phyloP scores from a whole-genome alignment of 92 coral and sea anemone species.

The Meandrina meandrites region DNA sequence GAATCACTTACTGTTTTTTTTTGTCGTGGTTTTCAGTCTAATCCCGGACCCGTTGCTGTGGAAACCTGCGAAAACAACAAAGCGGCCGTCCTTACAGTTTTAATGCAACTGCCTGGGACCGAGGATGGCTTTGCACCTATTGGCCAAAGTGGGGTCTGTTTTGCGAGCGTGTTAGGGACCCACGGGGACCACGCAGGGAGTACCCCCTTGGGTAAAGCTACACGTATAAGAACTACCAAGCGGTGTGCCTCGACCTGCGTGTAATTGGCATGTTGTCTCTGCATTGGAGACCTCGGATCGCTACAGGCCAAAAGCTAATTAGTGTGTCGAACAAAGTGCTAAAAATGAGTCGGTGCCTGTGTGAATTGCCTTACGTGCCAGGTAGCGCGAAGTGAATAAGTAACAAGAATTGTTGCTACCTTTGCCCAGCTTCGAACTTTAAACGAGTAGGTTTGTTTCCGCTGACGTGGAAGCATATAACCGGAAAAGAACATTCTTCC shows the following conservation, averaged over 20 bases:
- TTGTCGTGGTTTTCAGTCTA: conserved; percentile 30
- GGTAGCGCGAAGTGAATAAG: neutral
- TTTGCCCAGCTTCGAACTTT: neutral
- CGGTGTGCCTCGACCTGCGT: conserved; percentile 23
- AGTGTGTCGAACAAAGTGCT: neutral
- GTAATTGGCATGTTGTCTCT: neutral
- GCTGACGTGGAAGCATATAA: neutral
- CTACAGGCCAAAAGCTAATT: neutral
- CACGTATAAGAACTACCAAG: conserved; percentile 22
- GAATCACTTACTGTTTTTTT: neutral
- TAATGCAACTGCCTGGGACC: conserved; percentile 56
- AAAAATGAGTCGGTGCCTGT: neutral
- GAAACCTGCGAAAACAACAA: conserved; percentile 58
- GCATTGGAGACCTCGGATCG: neutral
- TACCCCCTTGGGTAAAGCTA: conserved; percentile 11
- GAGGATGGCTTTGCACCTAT: conserved; percentile 70
- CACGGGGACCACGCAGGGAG: conserved; percentile 34
- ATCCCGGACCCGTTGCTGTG: conserved; percentile 56
- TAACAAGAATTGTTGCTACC: neutral
- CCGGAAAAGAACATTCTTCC: neutral
- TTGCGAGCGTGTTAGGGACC: conserved; percentile 66
- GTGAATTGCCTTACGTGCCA: neutral
- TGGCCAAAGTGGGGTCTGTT: conserved; percentile 74
- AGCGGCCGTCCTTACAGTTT: conserved; percentile 61
- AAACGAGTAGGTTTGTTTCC: neutral